Base-by-base conservation (phyloP, 2,888 invertebrate species). In the Epirrhoe alternata region DNA sequence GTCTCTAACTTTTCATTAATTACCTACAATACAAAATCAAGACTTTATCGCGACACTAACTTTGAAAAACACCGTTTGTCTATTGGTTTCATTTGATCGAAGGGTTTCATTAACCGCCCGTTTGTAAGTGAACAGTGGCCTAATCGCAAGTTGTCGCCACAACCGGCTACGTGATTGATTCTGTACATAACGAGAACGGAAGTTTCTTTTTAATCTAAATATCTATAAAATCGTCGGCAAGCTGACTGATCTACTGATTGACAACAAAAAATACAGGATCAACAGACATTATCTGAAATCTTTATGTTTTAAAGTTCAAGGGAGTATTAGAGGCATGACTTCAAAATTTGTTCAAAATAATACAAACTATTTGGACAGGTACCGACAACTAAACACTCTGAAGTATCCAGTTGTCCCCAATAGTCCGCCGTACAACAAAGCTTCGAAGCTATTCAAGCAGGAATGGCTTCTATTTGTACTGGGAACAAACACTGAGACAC, bases 401-500 rank as follows among this genome's bases (percentile, higher is more conserved):
- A 57, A 24, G 30, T 31, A 16, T 2, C 35, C 50, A 58, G 35
- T 12, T 3, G 7, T 35, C 10, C 38, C 30, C n/a, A 16, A 35
- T 8, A 14, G n/a, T 42, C 35, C 30, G n/a, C 12, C 31, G 6
- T 49, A 14, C 7, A 57, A 49, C 42, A 50, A 56, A 49, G 31
- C 16, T 53, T 17, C 31, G 45, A 61, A 52, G 55, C 7, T 35
- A 52, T 60, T 54, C 56, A 61, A 55, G 59, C 47, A 33, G 42
- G 30, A 42, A 59, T 38, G 38, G 52, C n/a, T 42, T 35, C 49
- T 66, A 64, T 73, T 63, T 69, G 68, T 68, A 61, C 66, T 54
- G 55, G 60, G 45, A 68, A 69, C 71, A 73, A 66, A 68, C 50
- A 68, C 62, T 68, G n/a, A n/a, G n/a, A n/a, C n/a, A n/a, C n/a